phyloP scores from a whole-genome alignment of 23 tunicate species.

The Styela plicata region DNA sequence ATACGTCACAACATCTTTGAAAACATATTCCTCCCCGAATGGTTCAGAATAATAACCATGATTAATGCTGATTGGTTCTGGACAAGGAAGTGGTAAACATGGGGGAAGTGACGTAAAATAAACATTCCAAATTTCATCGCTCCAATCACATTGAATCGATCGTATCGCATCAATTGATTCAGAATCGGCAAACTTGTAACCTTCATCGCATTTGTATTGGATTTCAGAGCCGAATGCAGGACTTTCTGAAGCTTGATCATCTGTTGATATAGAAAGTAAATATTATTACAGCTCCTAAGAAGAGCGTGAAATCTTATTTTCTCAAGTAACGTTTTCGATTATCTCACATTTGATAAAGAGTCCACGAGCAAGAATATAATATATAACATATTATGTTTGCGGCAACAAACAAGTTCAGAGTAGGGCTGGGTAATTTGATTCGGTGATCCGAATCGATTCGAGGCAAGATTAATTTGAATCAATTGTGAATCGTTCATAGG shows the following conservation, averaged over 20 bases:
- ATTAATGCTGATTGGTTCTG: constrained; percentile 5
- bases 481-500: no score
- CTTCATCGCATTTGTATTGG: constrained; percentile 36
- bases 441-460: no score
- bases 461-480: no score
- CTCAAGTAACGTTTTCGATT: no score
- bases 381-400: no score
- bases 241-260: background rate
- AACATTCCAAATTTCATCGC: constrained; percentile 26
- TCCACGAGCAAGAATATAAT: no score
- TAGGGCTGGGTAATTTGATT: no score
- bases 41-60: constrained; percentile 23
- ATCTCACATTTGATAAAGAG: no score
- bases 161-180: background rate
- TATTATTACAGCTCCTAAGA: no score
- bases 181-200: constrained; percentile 28
- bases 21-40: constrained; percentile 27
- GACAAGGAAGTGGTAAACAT: constrained; percentile 44
- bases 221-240: constrained; percentile 1
- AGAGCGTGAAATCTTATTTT: no score
- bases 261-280: background rate
- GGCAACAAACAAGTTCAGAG: no score
- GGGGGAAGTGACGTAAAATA: constrained; percentile 30
- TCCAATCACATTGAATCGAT: constrained; percentile 30
- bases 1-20: constrained; percentile 37